Base-by-base conservation (phyloP, 2,113 vertebrate species). In the Alectura lathami region DNA sequence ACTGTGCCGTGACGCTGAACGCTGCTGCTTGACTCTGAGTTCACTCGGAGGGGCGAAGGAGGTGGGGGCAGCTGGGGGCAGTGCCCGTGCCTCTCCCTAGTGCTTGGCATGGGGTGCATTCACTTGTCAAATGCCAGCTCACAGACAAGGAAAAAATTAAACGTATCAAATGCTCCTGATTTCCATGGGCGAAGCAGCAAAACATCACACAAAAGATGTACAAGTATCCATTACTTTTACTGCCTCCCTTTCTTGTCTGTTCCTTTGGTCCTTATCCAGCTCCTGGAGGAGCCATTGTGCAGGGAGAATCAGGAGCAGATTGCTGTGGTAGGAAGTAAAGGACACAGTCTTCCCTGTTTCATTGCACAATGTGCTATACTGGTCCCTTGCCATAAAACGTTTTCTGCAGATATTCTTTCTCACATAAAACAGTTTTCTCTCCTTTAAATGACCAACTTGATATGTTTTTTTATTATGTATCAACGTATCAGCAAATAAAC, bases 151-250 rank as follows among this genome's bases (percentile, higher is more conserved):
- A 54, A 9, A 81, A 78, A 86, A 74, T 48, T 54, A 67, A 93
- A 73, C 42, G 54, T 17, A 32, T 34, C 26, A 63, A 57, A 66
- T 6, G 18, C 70, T 36, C 22, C 34, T 67, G 32, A 47, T 80
- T 95, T 85, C 68, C 47, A 81, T 78, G 62, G 32, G 10, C 18
- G 67, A 91, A 64, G 6, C 30, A 66, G n/a, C 13, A 91, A 77
- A 70, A 40, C 30, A 6, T 74, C 4, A 8, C 42, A 36, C 7
- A 34, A 57, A 80, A 40, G 7, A 38, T 40, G 17, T 0, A 51
- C 4, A 4, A 5, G 5, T 42, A 38, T 30, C 10, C 5, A 36
- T 53, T 76, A 40, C 36, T 95, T 92, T 60, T 84, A 50, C 29
- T 93, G 18, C 13, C 18, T 88, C 70, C 34, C 32, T 82, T 75